phyloP scores from a whole-genome alignment of 2,888 invertebrate species.

The Hipparchia sbordonii region DNA sequence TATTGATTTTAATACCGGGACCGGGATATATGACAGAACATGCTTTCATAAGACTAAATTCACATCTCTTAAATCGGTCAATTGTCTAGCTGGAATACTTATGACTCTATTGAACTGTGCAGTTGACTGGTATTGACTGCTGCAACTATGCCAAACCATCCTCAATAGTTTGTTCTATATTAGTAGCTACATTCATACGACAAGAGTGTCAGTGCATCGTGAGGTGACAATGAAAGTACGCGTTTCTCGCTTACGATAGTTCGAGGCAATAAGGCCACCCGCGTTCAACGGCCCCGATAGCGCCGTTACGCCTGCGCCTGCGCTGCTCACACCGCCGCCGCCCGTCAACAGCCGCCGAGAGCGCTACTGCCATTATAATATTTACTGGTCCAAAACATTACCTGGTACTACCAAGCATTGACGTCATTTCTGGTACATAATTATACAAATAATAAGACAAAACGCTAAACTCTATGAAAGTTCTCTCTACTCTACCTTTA shows the following conservation, averaged over 20 bases:
- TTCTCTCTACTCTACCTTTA: too few relatives aligned
- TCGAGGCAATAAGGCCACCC: constrained; percentile 76
- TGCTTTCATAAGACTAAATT: too few relatives aligned
- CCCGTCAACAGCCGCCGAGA: constrained; percentile 21
- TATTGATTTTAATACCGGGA: too few relatives aligned
- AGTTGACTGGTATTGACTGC: not conserved
- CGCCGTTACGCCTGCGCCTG: constrained; percentile 63
- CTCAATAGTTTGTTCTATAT: not conserved
- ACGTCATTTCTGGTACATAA: too few relatives aligned
- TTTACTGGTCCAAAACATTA: too few relatives aligned
- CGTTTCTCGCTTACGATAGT: constrained; percentile 78
- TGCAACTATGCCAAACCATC: not conserved
- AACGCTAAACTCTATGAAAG: too few relatives aligned
- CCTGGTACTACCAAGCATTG: too few relatives aligned
- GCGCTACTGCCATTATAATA: constrained; percentile 2
- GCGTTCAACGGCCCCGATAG: constrained; percentile 79
- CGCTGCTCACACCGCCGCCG: constrained; percentile 45
- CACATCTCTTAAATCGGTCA: too few relatives aligned
- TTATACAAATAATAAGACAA: too few relatives aligned
- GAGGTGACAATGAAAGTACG: constrained; percentile 81
- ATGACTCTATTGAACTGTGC: not conserved
- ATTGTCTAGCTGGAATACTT: too few relatives aligned
- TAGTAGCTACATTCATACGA: constrained; percentile 16
- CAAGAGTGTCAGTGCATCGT: constrained; percentile 53
- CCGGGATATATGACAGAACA: too few relatives aligned